These are phyloP conservation scores for Pteruthius melanotis DNA, from an alignment of 2,113 vertebrate species.

Conservation along the genomic window DNA sequence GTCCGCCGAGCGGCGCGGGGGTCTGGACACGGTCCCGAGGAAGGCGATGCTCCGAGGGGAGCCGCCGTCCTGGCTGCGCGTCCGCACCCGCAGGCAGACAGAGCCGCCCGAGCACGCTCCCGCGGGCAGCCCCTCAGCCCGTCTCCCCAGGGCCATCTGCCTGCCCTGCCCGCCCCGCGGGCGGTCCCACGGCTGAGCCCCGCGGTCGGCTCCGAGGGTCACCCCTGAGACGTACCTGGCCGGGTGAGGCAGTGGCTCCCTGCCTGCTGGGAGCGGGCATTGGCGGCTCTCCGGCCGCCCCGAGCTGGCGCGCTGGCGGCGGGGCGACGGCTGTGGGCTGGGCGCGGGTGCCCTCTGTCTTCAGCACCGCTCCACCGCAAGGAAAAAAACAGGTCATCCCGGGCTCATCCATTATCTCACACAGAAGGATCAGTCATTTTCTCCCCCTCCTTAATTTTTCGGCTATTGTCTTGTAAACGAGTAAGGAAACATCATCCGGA, in stretches of 20 bases:
- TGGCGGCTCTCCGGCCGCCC: conserved; percentile 62
- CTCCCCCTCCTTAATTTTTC: conserved; percentile 22
- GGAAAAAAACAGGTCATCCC: conserved; percentile 86
- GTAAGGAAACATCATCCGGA: neutral
- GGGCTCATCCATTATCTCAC: conserved; percentile 76
- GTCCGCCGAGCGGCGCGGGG: neutral
- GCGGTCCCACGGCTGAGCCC: neutral
- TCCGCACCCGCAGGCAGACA: neutral
- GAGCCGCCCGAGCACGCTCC: neutral
- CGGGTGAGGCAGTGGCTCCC: conserved; percentile 68
- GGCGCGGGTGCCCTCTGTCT: conserved; percentile 89
- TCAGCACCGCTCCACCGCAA: conserved; percentile 82
- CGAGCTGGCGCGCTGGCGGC: conserved; percentile 66
- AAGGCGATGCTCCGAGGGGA: neutral
- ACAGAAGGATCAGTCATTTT: conserved; percentile 56
- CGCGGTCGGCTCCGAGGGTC: neutral
- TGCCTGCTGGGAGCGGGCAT: conserved; percentile 71
- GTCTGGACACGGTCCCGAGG: neutral
- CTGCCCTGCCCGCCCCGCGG: neutral
- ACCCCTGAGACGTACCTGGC: conserved; percentile 73
- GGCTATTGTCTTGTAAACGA: neutral
- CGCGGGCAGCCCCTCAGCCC: neutral
- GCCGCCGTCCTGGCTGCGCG: neutral
- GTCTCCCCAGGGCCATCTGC: neutral
- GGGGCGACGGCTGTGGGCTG: conserved; percentile 70